phyloP scores from a whole-genome alignment of 2,797 vertebrate species.

The Sebastes matsubarae region DNA sequence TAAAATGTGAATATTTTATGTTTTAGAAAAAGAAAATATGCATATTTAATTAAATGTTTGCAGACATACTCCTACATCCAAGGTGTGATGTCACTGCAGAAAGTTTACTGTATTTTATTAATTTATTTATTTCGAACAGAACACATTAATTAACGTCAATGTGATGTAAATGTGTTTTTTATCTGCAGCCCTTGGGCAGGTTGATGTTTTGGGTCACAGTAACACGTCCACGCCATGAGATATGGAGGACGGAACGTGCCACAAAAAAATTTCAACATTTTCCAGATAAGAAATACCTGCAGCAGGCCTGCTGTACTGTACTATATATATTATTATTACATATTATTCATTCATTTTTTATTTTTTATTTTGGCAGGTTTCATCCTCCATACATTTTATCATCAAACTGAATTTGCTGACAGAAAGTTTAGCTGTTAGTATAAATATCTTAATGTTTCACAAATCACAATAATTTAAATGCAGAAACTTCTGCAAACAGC shows the following conservation, averaged over 20 bases:
- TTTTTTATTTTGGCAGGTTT: too few relatives aligned
- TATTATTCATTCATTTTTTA: too few relatives aligned
- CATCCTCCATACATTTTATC: not conserved
- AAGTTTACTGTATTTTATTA: not conserved
- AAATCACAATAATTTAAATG: not conserved
- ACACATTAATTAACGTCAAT: not conserved
- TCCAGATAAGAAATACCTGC: slow-evolving; percentile 86
- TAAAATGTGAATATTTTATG: not conserved
- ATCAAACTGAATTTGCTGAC: not conserved
- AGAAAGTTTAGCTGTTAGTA: not conserved
- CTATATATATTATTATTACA: too few relatives aligned
- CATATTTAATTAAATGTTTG: not conserved
- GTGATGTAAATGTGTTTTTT: not conserved
- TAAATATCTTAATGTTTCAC: not conserved
- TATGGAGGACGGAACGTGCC: too few relatives aligned
- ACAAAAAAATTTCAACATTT: slow-evolving; percentile 88
- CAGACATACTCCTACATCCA: not conserved
- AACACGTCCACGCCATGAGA: not conserved
- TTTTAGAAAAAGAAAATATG: too few relatives aligned
- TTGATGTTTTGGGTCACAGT: not conserved
- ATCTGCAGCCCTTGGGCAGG: too few relatives aligned
- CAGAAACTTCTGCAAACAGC: not conserved
- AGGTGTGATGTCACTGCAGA: not conserved
- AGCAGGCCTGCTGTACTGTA: not conserved
- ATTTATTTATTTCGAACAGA: not conserved